These are phyloP conservation scores for Rhinogobio ventralis DNA, from an alignment of 2,797 vertebrate genomes.

Conservation along the genomic window DNA sequence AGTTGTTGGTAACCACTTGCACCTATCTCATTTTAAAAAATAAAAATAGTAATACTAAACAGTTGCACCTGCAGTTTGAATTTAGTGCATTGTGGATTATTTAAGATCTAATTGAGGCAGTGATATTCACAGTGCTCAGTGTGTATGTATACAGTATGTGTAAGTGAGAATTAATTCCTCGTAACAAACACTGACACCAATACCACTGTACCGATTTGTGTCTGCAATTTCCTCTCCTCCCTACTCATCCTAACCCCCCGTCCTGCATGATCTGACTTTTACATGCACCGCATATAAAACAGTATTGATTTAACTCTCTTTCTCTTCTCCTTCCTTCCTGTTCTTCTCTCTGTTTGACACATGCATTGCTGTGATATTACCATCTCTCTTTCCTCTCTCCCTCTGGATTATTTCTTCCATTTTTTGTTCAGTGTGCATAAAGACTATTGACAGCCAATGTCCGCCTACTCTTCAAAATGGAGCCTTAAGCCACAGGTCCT, in stretches of 20 bases:
- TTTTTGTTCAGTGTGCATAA: constrained; percentile 40
- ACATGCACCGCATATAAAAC: constrained; percentile 30
- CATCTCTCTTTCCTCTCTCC: constrained; percentile 28
- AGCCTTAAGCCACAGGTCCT: constrained; percentile 14
- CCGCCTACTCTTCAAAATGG: constrained; percentile 25
- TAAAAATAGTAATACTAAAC: constrained; percentile 14
- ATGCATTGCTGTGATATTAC: constrained; percentile 24
- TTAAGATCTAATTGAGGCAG: constrained; percentile 40
- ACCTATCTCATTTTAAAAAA: neutral
- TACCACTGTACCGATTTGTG: constrained; percentile 27
- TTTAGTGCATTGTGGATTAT: constrained; percentile 42
- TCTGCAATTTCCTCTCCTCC: neutral
- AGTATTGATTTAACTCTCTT: constrained; percentile 38
- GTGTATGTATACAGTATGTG: neutral
- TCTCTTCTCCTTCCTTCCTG: constrained; percentile 12
- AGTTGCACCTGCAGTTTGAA: constrained; percentile 26
- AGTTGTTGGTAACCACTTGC: neutral
- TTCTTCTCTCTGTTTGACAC: constrained; percentile 10
- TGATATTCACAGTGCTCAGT: constrained; percentile 15
- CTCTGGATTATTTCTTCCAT: constrained; percentile 27
- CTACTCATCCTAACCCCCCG: neutral
- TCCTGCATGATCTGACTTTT: constrained; percentile 30
- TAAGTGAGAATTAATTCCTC: neutral
- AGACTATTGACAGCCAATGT: constrained; percentile 35
- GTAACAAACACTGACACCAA: neutral